A percentile compares a stretch with the other conserved stretches of the same genome.
phyloP scores from a whole-genome alignment of 1,140 invertebrate species.

The Dinoponera quadriceps region DNA sequence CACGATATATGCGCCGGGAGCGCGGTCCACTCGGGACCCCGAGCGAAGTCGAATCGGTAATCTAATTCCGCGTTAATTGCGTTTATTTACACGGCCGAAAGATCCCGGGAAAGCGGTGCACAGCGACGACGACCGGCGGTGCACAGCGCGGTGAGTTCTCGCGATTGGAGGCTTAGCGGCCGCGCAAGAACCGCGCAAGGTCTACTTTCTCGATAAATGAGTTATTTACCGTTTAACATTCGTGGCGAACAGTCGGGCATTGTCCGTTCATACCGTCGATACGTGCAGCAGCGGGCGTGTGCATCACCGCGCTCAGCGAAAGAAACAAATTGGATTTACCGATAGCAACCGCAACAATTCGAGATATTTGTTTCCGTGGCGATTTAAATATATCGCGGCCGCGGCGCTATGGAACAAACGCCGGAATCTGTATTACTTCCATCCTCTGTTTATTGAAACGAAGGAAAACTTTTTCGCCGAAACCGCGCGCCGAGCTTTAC shows the following conservation, averaged over 20 bases:
- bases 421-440: not conserved
- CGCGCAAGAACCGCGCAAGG: conserved; percentile 31
- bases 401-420: not conserved
- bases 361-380: conserved; percentile 21
- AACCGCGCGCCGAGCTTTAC: not conserved
- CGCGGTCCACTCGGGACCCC: conserved; percentile 32
- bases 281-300: conserved; percentile 2
- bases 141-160: not conserved
- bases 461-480: not conserved
- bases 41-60: conserved; percentile 46
- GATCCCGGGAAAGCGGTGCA: conserved; percentile 9
- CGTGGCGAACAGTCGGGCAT: conserved; percentile 2
- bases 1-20: conserved; percentile 30
- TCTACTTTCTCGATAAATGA: conserved; percentile 45
- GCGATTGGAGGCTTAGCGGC: not conserved
- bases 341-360: conserved; percentile 11
- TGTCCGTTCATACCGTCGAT: not conserved
- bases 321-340: conserved; percentile 43
- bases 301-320: conserved; percentile 13
- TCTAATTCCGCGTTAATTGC: conserved; percentile 58
- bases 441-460: not conserved
- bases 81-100: conserved; percentile 50
- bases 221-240: conserved; percentile 52
- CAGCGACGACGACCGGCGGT: not conserved
- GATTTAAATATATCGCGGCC: conserved; percentile 20